phyloP scores from a whole-genome alignment of 2,888 invertebrate species.

The Xylophagus ater region DNA sequence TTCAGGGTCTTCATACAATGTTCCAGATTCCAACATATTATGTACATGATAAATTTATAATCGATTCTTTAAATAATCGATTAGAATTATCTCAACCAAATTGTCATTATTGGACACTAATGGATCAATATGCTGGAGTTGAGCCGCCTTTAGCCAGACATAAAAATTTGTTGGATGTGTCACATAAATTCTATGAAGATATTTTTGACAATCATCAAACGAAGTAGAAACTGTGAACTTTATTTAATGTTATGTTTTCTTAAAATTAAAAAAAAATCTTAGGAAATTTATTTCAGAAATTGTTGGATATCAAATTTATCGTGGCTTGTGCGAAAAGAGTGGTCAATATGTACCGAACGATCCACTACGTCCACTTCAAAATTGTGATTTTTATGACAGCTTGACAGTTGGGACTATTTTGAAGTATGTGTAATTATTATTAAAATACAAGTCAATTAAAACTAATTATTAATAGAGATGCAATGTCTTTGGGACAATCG shows the following conservation, averaged over 20 bases:
- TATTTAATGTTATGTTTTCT: background rate
- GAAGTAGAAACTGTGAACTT: background rate
- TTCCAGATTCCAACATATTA: slow-evolving; percentile 57
- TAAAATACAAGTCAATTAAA: background rate
- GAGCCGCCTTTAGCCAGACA: slow-evolving; percentile 50
- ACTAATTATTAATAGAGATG: slow-evolving; percentile 41
- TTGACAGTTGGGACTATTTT: slow-evolving; percentile 62
- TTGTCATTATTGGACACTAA: slow-evolving; percentile 53
- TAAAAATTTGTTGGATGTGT: slow-evolving; percentile 54
- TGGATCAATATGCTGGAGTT: slow-evolving; percentile 50
- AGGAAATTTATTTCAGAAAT: slow-evolving; percentile 60
- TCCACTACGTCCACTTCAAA: slow-evolving; percentile 56
- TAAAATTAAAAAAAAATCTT: slow-evolving; percentile 5
- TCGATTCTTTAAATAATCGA: slow-evolving; percentile 53
- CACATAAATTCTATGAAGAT: slow-evolving; percentile 56
- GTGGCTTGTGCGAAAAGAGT: slow-evolving; percentile 60
- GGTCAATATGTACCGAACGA: slow-evolving; percentile 65
- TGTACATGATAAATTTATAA: slow-evolving; percentile 56
- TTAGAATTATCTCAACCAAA: no score
- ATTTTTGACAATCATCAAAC: slow-evolving; percentile 53
- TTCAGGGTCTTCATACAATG: slow-evolving; percentile 54
- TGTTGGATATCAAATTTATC: slow-evolving; percentile 65
- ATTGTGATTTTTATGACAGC: slow-evolving; percentile 75
- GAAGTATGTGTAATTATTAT: slow-evolving; percentile 39
- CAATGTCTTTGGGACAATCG: slow-evolving; percentile 59